phyloP scores from a whole-genome alignment of 2,888 invertebrate species.

The Pseudococcus longispinus region DNA sequence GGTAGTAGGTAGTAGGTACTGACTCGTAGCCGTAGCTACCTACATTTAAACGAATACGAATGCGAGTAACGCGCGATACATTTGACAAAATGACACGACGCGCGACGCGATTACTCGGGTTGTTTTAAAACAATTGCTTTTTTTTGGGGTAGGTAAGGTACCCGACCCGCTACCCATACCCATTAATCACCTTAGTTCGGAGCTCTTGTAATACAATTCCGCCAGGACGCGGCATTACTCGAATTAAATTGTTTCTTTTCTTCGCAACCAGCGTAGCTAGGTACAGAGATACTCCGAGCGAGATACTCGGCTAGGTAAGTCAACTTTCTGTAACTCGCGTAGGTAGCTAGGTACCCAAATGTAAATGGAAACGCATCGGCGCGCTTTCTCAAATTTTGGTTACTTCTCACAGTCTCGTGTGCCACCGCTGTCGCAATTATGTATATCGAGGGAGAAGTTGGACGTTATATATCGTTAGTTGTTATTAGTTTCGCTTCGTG shows the following conservation, averaged over 20 bases:
- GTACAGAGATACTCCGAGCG: too few relatives aligned
- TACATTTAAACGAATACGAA: neutral
- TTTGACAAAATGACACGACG: slow-evolving; percentile 1
- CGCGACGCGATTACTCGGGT: neutral
- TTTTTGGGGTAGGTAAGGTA: neutral
- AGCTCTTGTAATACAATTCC: neutral
- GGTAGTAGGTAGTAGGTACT: neutral
- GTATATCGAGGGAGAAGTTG: neutral
- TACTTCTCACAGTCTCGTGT: too few relatives aligned
- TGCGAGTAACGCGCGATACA: neutral
- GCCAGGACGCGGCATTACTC: neutral
- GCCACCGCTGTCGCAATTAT: too few relatives aligned
- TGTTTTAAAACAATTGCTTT: slow-evolving; percentile 30
- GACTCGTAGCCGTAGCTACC: neutral
- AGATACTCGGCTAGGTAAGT: too few relatives aligned
- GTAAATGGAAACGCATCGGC: too few relatives aligned
- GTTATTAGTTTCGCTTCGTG: neutral
- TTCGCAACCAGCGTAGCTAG: neutral
- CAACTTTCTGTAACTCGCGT: too few relatives aligned
- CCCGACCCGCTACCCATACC: neutral
- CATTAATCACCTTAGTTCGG: neutral
- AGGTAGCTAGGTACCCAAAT: too few relatives aligned
- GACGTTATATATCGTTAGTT: neutral
- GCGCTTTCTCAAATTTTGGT: too few relatives aligned
- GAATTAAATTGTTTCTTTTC: neutral